Conservation (phyloP, 2,113 vertebrate genomes). For the Poeciliopsis prolifica region DNA sequence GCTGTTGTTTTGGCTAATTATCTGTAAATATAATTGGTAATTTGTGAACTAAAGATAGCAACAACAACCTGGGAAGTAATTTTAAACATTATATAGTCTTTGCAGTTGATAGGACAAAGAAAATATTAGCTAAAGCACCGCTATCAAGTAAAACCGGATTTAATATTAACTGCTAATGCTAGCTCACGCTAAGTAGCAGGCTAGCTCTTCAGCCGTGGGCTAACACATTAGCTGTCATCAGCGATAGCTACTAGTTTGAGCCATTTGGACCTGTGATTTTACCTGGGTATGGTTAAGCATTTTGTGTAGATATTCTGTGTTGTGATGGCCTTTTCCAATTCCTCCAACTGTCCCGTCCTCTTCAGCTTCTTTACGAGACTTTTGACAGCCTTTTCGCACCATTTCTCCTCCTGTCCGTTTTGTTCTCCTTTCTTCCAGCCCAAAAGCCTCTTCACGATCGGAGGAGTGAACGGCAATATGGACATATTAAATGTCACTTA, state of each 20-base stretch:
- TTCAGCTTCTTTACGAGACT: conserved; percentile 98
- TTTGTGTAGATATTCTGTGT: conserved; percentile 93
- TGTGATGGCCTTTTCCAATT: conserved; percentile 96
- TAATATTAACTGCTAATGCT: neutral
- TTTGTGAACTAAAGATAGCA: too few species aligned
- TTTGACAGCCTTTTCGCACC: conserved; percentile 98
- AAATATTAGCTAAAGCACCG: neutral
- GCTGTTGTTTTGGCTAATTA: too few species aligned
- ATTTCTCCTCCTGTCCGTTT: conserved; percentile 98
- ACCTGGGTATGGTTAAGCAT: conserved; percentile 99
- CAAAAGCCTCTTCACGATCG: conserved; percentile 95
- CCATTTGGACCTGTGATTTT: conserved; percentile 18
- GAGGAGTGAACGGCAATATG: conserved; percentile 96
- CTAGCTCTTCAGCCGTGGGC: conserved; percentile 10
- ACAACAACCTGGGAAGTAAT: neutral
- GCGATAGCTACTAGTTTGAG: conserved; percentile 27
- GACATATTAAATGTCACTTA: conserved; percentile 81
- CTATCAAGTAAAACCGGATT: neutral
- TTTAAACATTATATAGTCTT: neutral
- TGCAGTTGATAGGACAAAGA: neutral
- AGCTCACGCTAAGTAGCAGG: conserved; percentile 40
- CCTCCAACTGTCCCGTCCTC: conserved; percentile 96
- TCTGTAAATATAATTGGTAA: too few species aligned
- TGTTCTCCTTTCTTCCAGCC: conserved; percentile 99
- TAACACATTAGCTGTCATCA: conserved; percentile 27